Base-by-base conservation (phyloP, 2,797 vertebrate genomes). In the Macropodus opercularis region DNA sequence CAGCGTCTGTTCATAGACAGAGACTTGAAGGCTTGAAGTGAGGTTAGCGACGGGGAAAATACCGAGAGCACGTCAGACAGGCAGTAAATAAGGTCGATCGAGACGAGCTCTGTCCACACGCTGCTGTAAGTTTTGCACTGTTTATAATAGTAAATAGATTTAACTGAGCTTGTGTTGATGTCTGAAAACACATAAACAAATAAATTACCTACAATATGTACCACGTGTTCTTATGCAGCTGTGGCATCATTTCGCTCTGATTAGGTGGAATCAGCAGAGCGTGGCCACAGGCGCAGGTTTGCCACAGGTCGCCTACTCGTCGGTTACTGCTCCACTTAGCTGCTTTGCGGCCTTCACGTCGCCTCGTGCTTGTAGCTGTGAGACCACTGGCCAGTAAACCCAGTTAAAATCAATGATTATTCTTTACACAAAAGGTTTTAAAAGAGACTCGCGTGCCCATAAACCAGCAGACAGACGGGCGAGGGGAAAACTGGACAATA, bases 51-150 rank as follows among this genome's bases (percentile, higher is more conserved):
- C 2, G 3, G 17, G 5, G 17, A 32, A 9, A 44, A 8, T 17
- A 26, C 11, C 69, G 56, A 35, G 2, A 17, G 8, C 6, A 38
- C 26, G 32, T 63, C 48, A 13, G 39, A 13, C 22, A 23, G 23
- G 36, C 10, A 22, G 59, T 17, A 10, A 49, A 41, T 42, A 19
- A 49, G 24, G 29, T 22, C 41, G 50, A 68, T 52, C 10, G 58
- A 52, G 35, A 76, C 48, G 13, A 50, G 63, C 43, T 52, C 15
- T 22, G 17, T 17, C 18, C 59, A 38, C 27, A 48, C 32, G 17
- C 31, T 49, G 21, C 34, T 61, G 14, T 17, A 29, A 53, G 35
- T 13, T 2, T 3, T 14, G 24, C 4, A 17, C 54, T 57, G 46
- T n/a, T n/a, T n/a, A n/a, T n/a, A n/a, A n/a, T n/a, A n/a, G n/a